Base-by-base conservation (phyloP, 1,140 invertebrate species). In the Vanessa atalanta region DNA sequence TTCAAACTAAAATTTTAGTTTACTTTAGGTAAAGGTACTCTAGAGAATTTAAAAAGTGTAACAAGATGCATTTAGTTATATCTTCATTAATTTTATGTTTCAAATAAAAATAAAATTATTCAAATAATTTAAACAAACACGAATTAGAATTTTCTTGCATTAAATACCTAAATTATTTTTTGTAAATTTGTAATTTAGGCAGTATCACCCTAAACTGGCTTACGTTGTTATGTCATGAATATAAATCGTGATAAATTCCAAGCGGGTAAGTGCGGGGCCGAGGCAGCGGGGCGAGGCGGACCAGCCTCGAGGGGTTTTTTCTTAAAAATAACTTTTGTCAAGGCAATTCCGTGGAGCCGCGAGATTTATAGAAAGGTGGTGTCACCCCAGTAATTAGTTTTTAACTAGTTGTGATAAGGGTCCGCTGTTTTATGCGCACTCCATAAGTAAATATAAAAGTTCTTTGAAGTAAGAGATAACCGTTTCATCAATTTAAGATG, bases 161-260 rank as follows among this genome's bases (percentile, higher is more conserved):
- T 61, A 61, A 15, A 13, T 65, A 37, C 23, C 47, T 51, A 71
- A 71, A 14, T 85, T 83, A 81, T 90, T 86, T 87, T 85, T 86
- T 87, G 82, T 81, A 81, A 88, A 82, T 83, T 83, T 88, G 89
- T 85, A 88, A 88, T 91, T 90, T 88, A 85, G 88, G 87, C 87
- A 85, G 85, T 85, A 87, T 88, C 88, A 80, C 83, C 87, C 88
- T 86, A 88, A 92, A 92, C 84, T 84, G 83, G 83, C 83, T 87
- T 85, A 87, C 88, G 88, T 91, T 93, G 91, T 90, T 92, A 90
- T 91, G 89, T 89, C 86, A 93, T 93, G 92, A 93, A 93, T 93
- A 93, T 93, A 93, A 93, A 93, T 93, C 88, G 91, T 93, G 89
- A 93, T 93, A 92, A 93, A 93, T 93, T 93, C 92, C 85, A 82